Percentiles rank a stretch among this genome's conserved stretches.
Evolutionary conservation across 2,113 vertebrate species (phyloP).

Genomic region (Amblyopsis rosae): DNA sequence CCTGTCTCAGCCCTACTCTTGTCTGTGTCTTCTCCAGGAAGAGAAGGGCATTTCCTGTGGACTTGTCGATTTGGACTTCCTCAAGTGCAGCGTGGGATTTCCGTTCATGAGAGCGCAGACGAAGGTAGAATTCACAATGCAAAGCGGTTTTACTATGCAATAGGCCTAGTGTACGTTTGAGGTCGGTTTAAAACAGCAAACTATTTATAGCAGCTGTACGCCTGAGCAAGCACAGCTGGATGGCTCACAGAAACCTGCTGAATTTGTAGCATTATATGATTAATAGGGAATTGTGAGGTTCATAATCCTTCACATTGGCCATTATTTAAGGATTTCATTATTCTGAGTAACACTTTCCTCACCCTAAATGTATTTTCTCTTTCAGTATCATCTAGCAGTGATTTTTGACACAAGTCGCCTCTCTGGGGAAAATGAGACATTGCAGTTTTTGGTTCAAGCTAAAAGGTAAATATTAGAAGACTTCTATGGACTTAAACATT

Average conservation of each 20-base stretch:
- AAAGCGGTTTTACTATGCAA: not conserved
- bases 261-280: not conserved
- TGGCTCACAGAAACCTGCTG: not conserved
- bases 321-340: not conserved
- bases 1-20: not conserved
- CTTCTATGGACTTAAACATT: too few species aligned
- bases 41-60: slow-evolving; percentile 95
- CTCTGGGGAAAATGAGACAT: slow-evolving; percentile 86
- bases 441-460: slow-evolving; percentile 88
- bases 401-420: slow-evolving; percentile 96
- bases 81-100: slow-evolving; percentile 97
- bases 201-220: not conserved
- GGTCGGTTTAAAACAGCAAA: not conserved
- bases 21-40: slow-evolving; percentile 82
- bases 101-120: slow-evolving; percentile 98
- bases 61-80: slow-evolving; percentile 90
- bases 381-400: slow-evolving; percentile 91
- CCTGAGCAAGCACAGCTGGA: not conserved
- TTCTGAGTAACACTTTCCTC: not conserved
- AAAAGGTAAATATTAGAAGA: slow-evolving; percentile 80
- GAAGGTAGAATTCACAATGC: slow-evolving; percentile 74
- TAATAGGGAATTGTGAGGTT: not conserved
- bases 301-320: not conserved
- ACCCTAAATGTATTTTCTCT: slow-evolving; percentile 20
- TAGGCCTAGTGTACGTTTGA: not conserved